Evolutionary conservation across 2,888 invertebrate genomes (phyloP), one percentile per base, ranked within the genome.

Genomic region (Congeria kusceri): DNA sequence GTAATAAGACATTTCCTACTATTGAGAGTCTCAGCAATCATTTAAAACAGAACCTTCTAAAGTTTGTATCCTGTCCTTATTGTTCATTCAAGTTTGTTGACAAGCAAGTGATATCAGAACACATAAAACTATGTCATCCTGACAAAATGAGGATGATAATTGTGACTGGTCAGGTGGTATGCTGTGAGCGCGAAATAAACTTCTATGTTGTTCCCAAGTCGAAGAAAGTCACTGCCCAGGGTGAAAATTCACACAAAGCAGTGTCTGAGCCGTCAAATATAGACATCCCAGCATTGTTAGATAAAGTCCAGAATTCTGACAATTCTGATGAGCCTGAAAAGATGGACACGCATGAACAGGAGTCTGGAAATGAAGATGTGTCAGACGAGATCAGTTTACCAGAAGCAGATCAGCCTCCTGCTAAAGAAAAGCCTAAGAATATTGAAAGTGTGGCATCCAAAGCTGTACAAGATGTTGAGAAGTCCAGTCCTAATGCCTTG

Each of bases 161-260:
- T 28, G 90, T 91, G 7, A 88, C 89, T 20, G 85, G 87, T 65
- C 91, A 91, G 74, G 81, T 90, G n/a, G 86, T 91, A 7, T 91
- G 91, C 62, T 82, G 85, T 27, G 91, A 90, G 49, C 83, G 90
- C 56, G 85, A 84, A 69, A 74, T 82, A 1, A 85, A 85, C 64
- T 77, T 77, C 15, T 85, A 83, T 65, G 73, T 66, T 11, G 65
- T 72, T n/a, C 84, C 84, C 44, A 64, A 49, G 29, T 57, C 72
- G 11, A 62, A 64, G 32, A 49, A 53, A 23, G 20, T 27, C 44
- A 0, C 25, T 9, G 44, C 53, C 18, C 25, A 46, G 15, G 25
- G 49, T 20, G 49, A 7, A 28, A 66, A 27, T 49, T 18, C 25
- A 47, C 29, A 27, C 25, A 20, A 28, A 29, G 7, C 58, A 11